These are phyloP conservation scores for Nesoenas mayeri DNA, from an alignment of 2,113 vertebrate genomes.

Conservation along the genomic window DNA sequence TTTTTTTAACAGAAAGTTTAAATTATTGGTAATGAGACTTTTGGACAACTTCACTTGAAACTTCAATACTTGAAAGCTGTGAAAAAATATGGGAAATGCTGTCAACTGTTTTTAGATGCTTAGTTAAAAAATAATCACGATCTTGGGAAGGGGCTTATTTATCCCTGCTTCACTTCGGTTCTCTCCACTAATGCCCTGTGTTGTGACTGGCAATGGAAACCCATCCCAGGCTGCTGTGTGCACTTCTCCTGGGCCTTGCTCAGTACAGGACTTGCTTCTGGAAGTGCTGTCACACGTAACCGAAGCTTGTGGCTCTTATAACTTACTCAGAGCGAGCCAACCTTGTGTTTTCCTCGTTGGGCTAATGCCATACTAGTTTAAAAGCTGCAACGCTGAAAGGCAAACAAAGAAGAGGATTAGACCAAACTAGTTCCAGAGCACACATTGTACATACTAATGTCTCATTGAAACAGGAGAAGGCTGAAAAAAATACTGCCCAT, in stretches of 20 bases:
- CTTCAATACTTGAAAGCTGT: neutral
- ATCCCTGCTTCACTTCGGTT: neutral
- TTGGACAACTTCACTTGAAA: neutral
- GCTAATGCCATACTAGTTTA: neutral
- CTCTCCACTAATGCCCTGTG: neutral
- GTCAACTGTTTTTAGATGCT: neutral
- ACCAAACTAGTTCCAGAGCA: neutral
- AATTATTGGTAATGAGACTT: neutral
- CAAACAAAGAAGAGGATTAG: conserved; percentile 33
- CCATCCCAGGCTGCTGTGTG: neutral
- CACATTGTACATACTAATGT: neutral
- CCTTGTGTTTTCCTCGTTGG: neutral
- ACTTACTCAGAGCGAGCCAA: neutral
- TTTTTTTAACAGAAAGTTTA: neutral
- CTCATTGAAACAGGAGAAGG: neutral
- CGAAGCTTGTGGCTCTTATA: neutral
- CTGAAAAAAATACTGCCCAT: neutral
- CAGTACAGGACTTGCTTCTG: neutral
- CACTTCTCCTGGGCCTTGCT: neutral
- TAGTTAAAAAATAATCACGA: neutral
- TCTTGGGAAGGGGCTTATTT: neutral
- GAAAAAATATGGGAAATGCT: neutral
- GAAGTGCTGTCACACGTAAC: neutral
- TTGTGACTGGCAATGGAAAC: neutral
- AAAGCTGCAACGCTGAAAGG: neutral